phyloP scores from a whole-genome alignment of 2,797 vertebrate genomes.

The Clarias laeviceps region DNA sequence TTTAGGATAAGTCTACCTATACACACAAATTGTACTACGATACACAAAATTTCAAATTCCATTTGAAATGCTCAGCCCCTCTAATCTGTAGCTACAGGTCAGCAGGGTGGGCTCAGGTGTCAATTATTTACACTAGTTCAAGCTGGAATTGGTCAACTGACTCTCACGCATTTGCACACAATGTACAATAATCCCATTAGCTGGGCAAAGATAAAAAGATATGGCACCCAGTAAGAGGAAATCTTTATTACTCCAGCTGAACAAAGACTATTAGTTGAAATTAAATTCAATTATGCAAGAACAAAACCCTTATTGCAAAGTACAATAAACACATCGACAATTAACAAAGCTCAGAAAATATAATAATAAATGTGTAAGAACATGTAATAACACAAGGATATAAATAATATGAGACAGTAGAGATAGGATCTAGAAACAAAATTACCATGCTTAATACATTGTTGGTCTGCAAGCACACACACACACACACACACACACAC shows the following conservation, averaged over 20 bases:
- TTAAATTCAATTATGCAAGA: background rate
- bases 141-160: no score
- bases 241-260: background rate
- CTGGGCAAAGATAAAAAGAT: background rate
- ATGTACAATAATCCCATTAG: background rate
- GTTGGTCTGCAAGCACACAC: background rate
- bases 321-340: background rate
- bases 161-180: background rate
- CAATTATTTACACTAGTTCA: background rate
- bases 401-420: background rate
- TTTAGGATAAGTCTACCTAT: background rate
- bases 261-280: background rate
- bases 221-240: background rate
- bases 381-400: background rate
- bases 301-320: background rate
- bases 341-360: background rate
- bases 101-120: background rate
- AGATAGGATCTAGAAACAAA: background rate
- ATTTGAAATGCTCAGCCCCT: background rate
- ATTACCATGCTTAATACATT: background rate
- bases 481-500: constrained; percentile 10
- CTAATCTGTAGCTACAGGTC: background rate
- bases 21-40: no score
- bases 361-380: background rate
- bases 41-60: background rate